Base-by-base conservation (phyloP, 2,797 vertebrate species). In the Atherinosoma microstoma region DNA sequence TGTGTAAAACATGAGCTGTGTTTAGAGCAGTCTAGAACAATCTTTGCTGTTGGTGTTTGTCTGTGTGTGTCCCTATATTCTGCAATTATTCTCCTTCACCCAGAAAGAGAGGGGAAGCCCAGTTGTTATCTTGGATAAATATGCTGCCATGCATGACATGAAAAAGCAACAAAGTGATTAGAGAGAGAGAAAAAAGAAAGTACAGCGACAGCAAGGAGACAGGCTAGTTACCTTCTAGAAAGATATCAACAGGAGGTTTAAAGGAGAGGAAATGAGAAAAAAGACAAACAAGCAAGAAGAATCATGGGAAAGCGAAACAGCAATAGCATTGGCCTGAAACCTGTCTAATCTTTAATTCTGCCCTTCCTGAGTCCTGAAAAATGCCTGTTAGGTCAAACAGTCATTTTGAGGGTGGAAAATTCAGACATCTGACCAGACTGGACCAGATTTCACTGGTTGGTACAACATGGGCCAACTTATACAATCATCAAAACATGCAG, bases 91-190 rank as follows among this genome's bases (percentile, higher is more conserved):
- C 90, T 88, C 84, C 82, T 91, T 94, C 91, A 85, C 85, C 68
- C 82, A 75, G 83, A 87, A 78, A 83, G 79, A 77, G 68, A 77
- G 91, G 92, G 92, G 90, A 93, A 94, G 91, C 76, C 85, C 88
- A 83, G 79, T 72, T 64, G 85, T 89, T 93, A 92, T 94, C 93
- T 93, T 88, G 80, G 85, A 91, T 91, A 94, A 94, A 94, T 93
- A 94, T 32, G 80, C 90, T 24, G 84, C 79, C 67, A 83, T 88
- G 91, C 90, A 89, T 92, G 89, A 89, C 89, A 92, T 92, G 83
- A 92, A 91, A 93, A 89, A 90, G 74, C 86, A 91, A 91, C 89
- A 91, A 62, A 84, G 79, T 84, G 85, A 90, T 92, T 88, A 84
- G 75, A 82, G 74, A 45, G 64, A 15, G n/a, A 38, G 61, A 73